Base-by-base conservation (phyloP, 2,797 vertebrate species). In the Rhinichthys osculus region DNA sequence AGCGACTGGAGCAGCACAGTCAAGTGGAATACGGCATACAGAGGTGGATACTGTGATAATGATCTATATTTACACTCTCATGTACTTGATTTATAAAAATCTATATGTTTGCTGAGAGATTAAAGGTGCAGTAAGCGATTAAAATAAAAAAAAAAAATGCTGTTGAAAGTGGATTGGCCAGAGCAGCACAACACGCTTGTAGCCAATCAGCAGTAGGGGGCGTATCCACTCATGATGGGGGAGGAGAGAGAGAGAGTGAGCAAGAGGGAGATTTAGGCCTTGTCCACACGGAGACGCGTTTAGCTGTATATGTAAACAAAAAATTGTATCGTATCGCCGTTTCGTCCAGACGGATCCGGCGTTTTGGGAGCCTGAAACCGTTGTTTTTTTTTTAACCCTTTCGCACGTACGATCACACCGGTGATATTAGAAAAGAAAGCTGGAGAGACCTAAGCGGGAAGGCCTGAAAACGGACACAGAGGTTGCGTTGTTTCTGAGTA, bases 1-100 rank as follows among this genome's bases (percentile, higher is more conserved):
- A 94, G 93, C 78, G 1, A 90, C 7, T 94, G 92, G 92, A 92
- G 93, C 82, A 27, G 23, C 19, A 0, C 13, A 0, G 38, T 7
- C 30, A 92, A 90, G 69, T 89, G 90, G 91, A 44, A 14, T 57
- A 90, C 81, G 4, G 54, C 16, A 62, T 19, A 16, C 64, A 19
- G 30, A 88, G 91, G 90, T 93, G 86, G 90, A 73, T 47, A n/a
- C 27, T 30, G 9, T 47, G 21, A 8, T 38, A 4, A 38, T 74
- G 52, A 6, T 35, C n/a, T 52, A n/a, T 50, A n/a, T n/a, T 23
- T 54, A 35, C 17, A 35, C 44, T 11, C 13, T 35, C 23, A 19
- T 35, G 1, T 57, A n/a, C 50, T 77, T 77, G 30, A 50, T 27
- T 27, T 50, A 1, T 62, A 11, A 2, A 50, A 50, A 17, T 17